These are phyloP conservation scores for Caenorhabditis remanei DNA, from an alignment of 1,140 invertebrate genomes.

Conservation along the genomic window DNA sequence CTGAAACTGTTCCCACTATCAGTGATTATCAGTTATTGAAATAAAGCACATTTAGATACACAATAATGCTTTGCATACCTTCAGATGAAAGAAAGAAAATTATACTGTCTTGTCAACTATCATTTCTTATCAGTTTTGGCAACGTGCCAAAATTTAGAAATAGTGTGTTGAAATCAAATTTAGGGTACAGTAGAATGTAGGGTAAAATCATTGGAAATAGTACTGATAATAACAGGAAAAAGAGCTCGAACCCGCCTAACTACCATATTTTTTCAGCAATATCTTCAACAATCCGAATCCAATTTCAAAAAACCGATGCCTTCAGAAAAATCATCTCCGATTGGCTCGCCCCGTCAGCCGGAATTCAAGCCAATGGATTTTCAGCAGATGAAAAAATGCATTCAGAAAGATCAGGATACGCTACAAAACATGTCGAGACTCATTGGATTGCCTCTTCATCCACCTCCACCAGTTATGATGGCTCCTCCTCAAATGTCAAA, in stretches of 20 bases:
- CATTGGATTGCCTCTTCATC: neutral
- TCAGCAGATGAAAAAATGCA: neutral
- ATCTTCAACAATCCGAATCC: neutral
- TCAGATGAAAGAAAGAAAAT: neutral
- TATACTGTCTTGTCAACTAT: neutral
- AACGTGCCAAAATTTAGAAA: neutral
- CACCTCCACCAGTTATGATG: too few relatives aligned
- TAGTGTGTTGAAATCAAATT: neutral
- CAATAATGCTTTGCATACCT: neutral
- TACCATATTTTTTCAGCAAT: neutral
- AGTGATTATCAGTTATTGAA: neutral
- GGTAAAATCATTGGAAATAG: neutral
- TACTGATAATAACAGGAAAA: too few relatives aligned
- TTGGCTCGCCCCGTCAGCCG: neutral
- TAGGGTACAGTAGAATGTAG: neutral
- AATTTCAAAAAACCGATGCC: neutral
- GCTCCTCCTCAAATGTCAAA: too few relatives aligned
- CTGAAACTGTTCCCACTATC: conserved; percentile 40
- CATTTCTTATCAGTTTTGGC: conserved; percentile 35
- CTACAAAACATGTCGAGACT: neutral
- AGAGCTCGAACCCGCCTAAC: too few relatives aligned
- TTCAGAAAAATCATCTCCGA: neutral
- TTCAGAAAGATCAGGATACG: neutral
- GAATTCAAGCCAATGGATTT: neutral
- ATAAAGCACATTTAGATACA: too few relatives aligned